Evolutionary conservation across 64 coral and sea anemone species (phyloP), one percentile per base, ranked within the genome.

Genomic region (Pocillopora damicornis): DNA sequence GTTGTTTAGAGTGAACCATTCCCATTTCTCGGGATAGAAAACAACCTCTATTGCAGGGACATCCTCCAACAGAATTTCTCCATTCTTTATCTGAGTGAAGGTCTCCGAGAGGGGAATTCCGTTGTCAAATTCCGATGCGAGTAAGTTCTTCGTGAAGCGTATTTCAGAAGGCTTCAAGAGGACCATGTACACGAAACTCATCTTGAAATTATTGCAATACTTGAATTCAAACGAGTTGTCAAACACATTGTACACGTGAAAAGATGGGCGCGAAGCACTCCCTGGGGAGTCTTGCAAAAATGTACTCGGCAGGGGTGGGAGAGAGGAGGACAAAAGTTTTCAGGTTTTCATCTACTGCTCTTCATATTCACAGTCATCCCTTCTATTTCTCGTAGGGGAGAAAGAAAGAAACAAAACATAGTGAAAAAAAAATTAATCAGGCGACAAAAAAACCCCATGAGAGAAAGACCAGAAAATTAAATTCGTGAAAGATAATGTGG

Each of bases 151-250:
- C 11, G 93, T 95, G 23, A 99, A 99, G 38, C 79, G 90, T 82
- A 99, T 95, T 84, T 99, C 97, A 63, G 90, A 95, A 8, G 97
- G 97, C 76, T 76, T 99, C 17, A 99, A 83, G 77, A 99, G 91
- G 16, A 99, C 93, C 16, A 95, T 62, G 57, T 95, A 92, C 10
- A 89, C 80, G 36, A 93, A 99, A 77, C 82, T 58, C 97, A 99
- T 99, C 5, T 37, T 78, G 69, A 22, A 37, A 38, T 20, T 78
- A 34, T 35, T 61, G 10, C 13, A 75, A 34, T 12, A 26, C 36
- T 0, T 22, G 26, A 4, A 7, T 17, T 4, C 2, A 64, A 63
- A 75, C 15, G 38, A 77, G 14, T 0, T 60, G 51, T 76, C 58
- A 36, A 67, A 26, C 26, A 79, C 42, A 57, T 25, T 6, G 35